phyloP scores from a whole-genome alignment of 2,797 vertebrate species.

The Parambassis ranga region DNA sequence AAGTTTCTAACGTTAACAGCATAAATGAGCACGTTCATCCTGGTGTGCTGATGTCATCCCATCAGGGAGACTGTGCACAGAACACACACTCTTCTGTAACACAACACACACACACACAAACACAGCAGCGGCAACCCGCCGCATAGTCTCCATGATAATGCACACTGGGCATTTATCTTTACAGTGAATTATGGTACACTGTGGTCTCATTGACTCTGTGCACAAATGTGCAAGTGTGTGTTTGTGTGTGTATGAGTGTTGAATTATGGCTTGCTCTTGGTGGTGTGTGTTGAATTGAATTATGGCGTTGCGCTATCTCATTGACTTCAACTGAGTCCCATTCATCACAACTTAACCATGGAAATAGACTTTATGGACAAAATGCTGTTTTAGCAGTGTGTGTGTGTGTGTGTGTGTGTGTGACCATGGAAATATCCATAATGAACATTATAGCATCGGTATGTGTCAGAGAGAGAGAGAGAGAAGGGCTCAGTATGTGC shows the following conservation, averaged over 20 bases:
- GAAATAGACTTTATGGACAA: slow-evolving; percentile 70
- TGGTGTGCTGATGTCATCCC: slow-evolving; percentile 34
- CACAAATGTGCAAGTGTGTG: slow-evolving; percentile 47
- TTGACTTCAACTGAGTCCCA: slow-evolving; percentile 71
- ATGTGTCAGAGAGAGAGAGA: slow-evolving; percentile 30
- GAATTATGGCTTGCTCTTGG: slow-evolving; percentile 48
- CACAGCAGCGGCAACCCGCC: background rate
- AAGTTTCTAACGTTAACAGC: slow-evolving; percentile 1
- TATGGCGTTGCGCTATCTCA: slow-evolving; percentile 70
- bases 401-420: slow-evolving; percentile 10
- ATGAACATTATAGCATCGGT: slow-evolving; percentile 38
- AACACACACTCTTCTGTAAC: slow-evolving; percentile 1
- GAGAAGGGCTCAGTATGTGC: slow-evolving; percentile 3
- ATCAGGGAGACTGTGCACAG: slow-evolving; percentile 6
- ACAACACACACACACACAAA: slow-evolving; percentile 9
- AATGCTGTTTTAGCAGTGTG: slow-evolving; percentile 65
- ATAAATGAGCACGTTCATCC: slow-evolving; percentile 6
- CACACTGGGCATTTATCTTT: slow-evolving; percentile 72
- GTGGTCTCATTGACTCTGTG: slow-evolving; percentile 61
- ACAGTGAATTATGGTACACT: slow-evolving; percentile 65
- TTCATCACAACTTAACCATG: slow-evolving; percentile 77
- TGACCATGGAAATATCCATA: slow-evolving; percentile 27
- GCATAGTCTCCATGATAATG: slow-evolving; percentile 49
- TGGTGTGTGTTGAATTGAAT: slow-evolving; percentile 64
- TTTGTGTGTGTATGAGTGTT: slow-evolving; percentile 57